phyloP scores from a whole-genome alignment of 2,888 invertebrate species.

The Ctena decussata region DNA sequence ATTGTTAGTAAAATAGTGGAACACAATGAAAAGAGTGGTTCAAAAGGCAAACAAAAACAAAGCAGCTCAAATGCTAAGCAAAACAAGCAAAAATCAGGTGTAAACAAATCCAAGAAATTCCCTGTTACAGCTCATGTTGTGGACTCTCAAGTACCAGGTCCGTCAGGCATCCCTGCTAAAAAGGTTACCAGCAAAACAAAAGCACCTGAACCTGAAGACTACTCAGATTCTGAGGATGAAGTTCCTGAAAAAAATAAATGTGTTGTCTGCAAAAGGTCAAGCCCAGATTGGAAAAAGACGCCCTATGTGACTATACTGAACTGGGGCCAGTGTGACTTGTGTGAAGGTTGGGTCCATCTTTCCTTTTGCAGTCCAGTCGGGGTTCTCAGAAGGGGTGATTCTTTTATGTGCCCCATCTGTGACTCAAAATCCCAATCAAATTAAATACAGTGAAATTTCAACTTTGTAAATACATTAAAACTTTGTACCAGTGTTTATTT shows the following conservation, averaged over 20 bases:
- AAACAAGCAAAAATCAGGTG: not conserved
- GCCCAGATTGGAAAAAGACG: not conserved
- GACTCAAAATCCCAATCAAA: not conserved
- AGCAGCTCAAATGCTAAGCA: not conserved
- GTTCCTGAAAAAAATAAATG: not conserved
- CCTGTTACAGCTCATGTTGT: not conserved
- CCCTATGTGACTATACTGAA: not conserved
- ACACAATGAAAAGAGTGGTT: not conserved
- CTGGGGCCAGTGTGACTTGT: slow-evolving; percentile 25
- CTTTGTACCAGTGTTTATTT: not conserved
- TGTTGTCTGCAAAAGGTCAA: not conserved
- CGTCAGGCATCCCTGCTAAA: not conserved
- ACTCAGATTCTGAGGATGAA: slow-evolving; percentile 1
- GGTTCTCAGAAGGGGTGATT: slow-evolving; percentile 25
- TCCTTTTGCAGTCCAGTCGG: slow-evolving; percentile 16
- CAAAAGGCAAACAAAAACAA: not conserved
- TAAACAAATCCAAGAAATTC: not conserved
- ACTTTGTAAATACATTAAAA: not conserved
- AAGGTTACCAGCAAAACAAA: not conserved
- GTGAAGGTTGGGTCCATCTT: slow-evolving; percentile 33
- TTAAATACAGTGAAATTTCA: not conserved
- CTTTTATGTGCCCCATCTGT: slow-evolving; percentile 15
- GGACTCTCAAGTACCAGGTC: not conserved
- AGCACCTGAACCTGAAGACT: not conserved
- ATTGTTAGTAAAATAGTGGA: not conserved